These are phyloP conservation scores for Muschampia staudingeri DNA, from an alignment of 2,888 invertebrate genomes.

Conservation along the genomic window DNA sequence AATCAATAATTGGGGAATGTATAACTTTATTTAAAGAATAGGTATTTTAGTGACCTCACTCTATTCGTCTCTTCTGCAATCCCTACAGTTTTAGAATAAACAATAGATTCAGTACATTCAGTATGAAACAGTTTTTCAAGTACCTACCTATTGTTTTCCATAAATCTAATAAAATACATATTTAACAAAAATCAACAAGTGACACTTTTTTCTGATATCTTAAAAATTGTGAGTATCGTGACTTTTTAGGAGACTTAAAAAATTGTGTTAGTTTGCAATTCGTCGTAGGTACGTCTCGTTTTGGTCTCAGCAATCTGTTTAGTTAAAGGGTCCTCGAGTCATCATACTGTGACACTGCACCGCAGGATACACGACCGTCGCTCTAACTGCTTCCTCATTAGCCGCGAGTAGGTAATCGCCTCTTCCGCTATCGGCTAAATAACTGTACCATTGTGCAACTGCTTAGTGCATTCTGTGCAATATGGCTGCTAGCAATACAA, in stretches of 20 bases:
- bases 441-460: slow-evolving; percentile 33
- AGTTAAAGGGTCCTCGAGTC: slow-evolving; percentile 19
- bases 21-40: too few relatives aligned
- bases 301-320: not conserved
- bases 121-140: too few relatives aligned
- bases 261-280: too few relatives aligned
- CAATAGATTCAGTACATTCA: too few relatives aligned
- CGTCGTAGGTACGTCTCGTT: too few relatives aligned
- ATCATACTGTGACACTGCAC: slow-evolving; percentile 23
- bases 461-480: slow-evolving; percentile 35
- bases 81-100: too few relatives aligned
- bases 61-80: too few relatives aligned
- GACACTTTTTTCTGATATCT: too few relatives aligned
- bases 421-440: slow-evolving; percentile 75
- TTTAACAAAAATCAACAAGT: too few relatives aligned
- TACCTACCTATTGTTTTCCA: too few relatives aligned
- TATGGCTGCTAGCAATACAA: slow-evolving; percentile 14
- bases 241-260: not conserved
- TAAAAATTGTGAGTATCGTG: not conserved
- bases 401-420: slow-evolving; percentile 77
- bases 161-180: too few relatives aligned
- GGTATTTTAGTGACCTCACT: too few relatives aligned
- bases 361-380: slow-evolving; percentile 71
- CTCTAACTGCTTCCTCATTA: slow-evolving; percentile 88
- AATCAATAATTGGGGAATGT: not conserved